Evolutionary conservation across 1,140 invertebrate species (phyloP).

Genomic region (Apis florea): DNA sequence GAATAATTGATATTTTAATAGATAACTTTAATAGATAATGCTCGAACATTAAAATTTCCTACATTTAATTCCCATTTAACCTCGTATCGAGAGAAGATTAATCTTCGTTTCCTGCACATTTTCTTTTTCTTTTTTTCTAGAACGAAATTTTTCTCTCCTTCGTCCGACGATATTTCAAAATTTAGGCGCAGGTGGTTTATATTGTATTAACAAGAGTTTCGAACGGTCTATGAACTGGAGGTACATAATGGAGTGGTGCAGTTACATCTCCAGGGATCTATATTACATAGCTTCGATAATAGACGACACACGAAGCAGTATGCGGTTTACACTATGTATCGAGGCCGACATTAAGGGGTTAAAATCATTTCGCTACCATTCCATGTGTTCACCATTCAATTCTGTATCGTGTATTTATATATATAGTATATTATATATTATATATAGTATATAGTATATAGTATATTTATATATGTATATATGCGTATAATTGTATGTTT

Average conservation of each 20-base stretch:
- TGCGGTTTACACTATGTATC: conserved; percentile 24
- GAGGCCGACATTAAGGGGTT: conserved; percentile 33
- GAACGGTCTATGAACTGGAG: not conserved
- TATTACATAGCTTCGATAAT: conserved; percentile 34
- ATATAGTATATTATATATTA: not conserved
- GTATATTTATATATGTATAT: not conserved
- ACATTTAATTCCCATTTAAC: no score
- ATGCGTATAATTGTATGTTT: not conserved
- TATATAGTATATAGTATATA: conserved; percentile 5
- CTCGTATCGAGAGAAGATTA: no score
- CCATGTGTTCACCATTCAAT: conserved; percentile 26
- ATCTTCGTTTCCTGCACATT: no score
- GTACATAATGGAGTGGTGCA: conserved; percentile 10
- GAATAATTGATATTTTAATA: not conserved
- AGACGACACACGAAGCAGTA: conserved; percentile 6
- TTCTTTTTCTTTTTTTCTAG: no score
- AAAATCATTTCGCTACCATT: conserved; percentile 30
- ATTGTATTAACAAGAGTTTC: conserved; percentile 16
- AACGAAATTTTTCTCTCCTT: not conserved
- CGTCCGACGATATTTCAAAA: not conserved
- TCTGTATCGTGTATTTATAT: conserved; percentile 4
- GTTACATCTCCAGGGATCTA: conserved; percentile 32
- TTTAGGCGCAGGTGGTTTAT: not conserved
- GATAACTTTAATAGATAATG: no score
- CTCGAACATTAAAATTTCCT: no score